Percentiles rank a stretch among this genome's conserved stretches.
These are phyloP conservation scores for Arion vulgaris DNA, from an alignment of 1,140 invertebrate species.

Conservation along the genomic window DNA sequence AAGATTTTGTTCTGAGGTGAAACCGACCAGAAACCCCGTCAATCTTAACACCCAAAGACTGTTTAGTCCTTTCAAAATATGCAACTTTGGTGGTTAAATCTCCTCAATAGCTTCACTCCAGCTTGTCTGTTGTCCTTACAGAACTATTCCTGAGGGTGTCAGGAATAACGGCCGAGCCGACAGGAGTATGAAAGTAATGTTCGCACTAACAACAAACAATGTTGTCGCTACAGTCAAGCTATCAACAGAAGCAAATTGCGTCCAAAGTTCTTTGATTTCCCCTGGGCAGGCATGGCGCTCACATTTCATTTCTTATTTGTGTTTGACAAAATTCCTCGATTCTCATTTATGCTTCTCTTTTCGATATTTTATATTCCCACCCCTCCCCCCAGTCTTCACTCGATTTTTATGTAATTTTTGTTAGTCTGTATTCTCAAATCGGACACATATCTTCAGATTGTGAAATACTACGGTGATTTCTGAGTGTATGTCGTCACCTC, in stretches of 20 bases:
- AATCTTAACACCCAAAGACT: no score
- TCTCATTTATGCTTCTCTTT: neutral
- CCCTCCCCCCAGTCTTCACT: no score
- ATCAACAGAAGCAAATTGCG: constrained; percentile 10
- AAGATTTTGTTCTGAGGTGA: no score
- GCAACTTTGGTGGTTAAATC: no score
- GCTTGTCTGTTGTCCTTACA: no score
- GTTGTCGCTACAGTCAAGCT: neutral
- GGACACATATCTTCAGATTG: neutral
- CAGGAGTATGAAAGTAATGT: neutral
- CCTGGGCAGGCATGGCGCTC: neutral
- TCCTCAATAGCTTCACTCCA: no score
- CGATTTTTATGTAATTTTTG: no score
- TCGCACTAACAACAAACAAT: neutral
- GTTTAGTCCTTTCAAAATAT: no score
- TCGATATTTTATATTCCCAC: no score
- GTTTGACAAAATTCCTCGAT: neutral
- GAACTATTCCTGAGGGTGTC: no score
- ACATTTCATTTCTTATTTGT: constrained; percentile 1
- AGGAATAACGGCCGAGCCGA: no score
- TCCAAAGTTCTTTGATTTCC: constrained; percentile 11
- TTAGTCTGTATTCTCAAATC: neutral
- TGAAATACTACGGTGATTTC: neutral
- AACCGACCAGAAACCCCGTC: no score
- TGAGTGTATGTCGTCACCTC: neutral